Base-by-base conservation (phyloP, 2,888 invertebrate genomes). In the Scotopteryx bipunctaria region DNA sequence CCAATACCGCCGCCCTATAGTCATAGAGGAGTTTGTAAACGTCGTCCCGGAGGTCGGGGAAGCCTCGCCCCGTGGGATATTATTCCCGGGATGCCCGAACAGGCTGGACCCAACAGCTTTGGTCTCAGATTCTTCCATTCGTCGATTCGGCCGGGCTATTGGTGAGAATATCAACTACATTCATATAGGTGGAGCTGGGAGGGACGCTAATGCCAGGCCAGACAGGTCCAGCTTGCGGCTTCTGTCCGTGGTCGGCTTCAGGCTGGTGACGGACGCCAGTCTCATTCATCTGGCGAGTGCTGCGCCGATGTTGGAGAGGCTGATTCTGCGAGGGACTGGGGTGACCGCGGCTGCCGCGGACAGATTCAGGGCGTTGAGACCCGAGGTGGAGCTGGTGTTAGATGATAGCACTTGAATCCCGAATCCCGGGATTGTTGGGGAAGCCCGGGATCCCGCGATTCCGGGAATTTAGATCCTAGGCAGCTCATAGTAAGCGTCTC, bases 291-390 rank as follows among this genome's bases (percentile, higher is more conserved):
- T 94, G 40, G 91, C 91, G 0, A 88, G 91, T 0, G 92, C 93
- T 0, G 93, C 94, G 0, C 93, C 93, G 0, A 74, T 87, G 46
- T 72, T 95, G 8, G 72, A 82, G 4, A 81, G 80, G 15, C 71
- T 96, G 0, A 95, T 96, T 75, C 91, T 96, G 0, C 92, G 93
- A 0, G 92, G 93, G 0, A 94, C 95, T 0, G 85, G 89, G 0
- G 93, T 95, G 0, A 94, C 94, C 0, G 73, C 75, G 3, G 67
- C 79, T 0, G 95, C 94, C 0, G 89, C 95, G 0, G 85, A 90
- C n/a, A 78, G 81, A 0, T 96, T 95, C 58, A 91, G 90, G 38
- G 80, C 78, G 0, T 67, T 88, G 0, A 89, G 94, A 48, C 93
- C 94, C 0, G 91, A 93, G 1, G 33, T 33, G 6, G 16, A 16